These are phyloP conservation scores for Clarias batrachus DNA, from an alignment of 2,113 vertebrate species.

Conservation along the genomic window DNA sequence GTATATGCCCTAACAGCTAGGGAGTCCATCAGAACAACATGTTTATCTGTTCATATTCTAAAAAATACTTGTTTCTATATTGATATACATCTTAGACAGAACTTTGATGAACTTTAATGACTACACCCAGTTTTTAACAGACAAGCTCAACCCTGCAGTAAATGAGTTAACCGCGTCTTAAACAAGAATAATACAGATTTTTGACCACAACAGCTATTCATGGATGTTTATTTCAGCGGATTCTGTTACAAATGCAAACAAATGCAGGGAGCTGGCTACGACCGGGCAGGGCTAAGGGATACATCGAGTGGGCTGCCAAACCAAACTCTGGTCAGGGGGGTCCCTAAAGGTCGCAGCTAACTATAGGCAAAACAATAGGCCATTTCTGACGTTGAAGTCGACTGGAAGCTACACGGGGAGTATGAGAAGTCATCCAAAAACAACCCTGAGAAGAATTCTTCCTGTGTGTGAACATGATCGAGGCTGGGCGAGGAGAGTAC, in stretches of 20 bases:
- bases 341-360: constrained; percentile 14
- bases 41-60: neutral
- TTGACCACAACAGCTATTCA: constrained; percentile 18
- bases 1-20: neutral
- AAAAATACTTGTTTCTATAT: neutral
- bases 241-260: constrained; percentile 26
- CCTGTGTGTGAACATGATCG: constrained; percentile 16
- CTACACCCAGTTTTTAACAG: neutral
- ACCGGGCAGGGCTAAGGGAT: constrained; percentile 14
- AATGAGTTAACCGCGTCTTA: neutral
- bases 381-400: constrained; percentile 23
- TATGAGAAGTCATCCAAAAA: constrained; percentile 28
- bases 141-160: neutral
- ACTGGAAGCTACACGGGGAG: constrained; percentile 18
- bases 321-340: constrained; percentile 35
- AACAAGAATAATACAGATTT: constrained; percentile 15
- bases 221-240: constrained; percentile 19
- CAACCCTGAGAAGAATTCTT: neutral
- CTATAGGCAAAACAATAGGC: constrained; percentile 41
- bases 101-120: neutral
- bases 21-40: neutral
- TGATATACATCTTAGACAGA: constrained; percentile 4
- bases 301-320: constrained; percentile 18
- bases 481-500: neutral
- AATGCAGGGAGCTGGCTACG: constrained; percentile 25